phyloP scores from a whole-genome alignment of 2,888 invertebrate genomes.

The Petrophora chlorosata region DNA sequence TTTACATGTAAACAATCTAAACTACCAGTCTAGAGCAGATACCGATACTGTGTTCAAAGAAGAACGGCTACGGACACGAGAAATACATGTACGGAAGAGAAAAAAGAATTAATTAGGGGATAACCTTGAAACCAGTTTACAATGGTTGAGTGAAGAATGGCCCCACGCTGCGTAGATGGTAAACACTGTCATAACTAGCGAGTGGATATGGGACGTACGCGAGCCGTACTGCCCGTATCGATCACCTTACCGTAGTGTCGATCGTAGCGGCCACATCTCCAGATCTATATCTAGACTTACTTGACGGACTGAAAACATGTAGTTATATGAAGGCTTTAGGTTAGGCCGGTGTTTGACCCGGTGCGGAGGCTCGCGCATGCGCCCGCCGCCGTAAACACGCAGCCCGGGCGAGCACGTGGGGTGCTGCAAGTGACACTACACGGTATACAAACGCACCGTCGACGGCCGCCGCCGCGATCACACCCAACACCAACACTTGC shows the following conservation, averaged over 20 bases:
- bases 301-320: constrained; percentile 59
- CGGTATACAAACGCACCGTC: constrained; percentile 67
- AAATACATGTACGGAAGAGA: constrained; percentile 26
- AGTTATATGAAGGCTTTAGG: constrained; percentile 66
- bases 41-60: constrained; percentile 2
- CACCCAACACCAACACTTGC: constrained; percentile 85
- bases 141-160: constrained; percentile 34
- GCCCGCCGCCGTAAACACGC: constrained; percentile 76
- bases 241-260: constrained; percentile 38
- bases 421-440: constrained; percentile 48
- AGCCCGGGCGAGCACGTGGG: constrained; percentile 60
- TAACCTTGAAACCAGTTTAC: constrained; percentile 38
- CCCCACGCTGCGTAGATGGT: constrained; percentile 35
- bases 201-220: constrained; percentile 15
- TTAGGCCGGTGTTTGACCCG: constrained; percentile 80
- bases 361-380: constrained; percentile 72
- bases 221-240: constrained; percentile 16
- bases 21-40: constrained; percentile 20
- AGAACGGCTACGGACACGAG: constrained; percentile 3
- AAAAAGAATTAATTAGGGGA: constrained; percentile 37
- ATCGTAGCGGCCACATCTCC: constrained; percentile 49
- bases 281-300: constrained; percentile 69
- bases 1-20: constrained; percentile 30
- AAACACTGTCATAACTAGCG: no score
- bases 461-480: constrained; percentile 77